These are phyloP conservation scores for Dendroctonus valens DNA, from an alignment of 1,140 invertebrate species.

Conservation along the genomic window DNA sequence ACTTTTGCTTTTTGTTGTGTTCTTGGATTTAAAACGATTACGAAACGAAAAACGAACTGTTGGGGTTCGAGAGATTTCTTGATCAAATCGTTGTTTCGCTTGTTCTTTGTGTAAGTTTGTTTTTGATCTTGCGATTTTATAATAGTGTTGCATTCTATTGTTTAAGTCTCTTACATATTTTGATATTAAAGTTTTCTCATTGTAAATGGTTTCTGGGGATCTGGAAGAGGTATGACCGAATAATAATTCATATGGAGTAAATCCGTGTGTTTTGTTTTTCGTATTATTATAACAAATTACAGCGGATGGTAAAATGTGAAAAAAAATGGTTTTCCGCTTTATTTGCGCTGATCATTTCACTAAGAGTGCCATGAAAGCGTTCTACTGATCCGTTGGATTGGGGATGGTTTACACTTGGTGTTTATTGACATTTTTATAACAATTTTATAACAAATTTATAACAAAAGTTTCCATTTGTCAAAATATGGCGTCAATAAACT, in stretches of 20 bases:
- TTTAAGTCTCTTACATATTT: no score
- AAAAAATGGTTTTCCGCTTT: constrained; percentile 21
- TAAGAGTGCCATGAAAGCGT: constrained; percentile 34
- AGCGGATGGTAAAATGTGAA: constrained; percentile 27
- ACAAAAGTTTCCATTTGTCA: no score
- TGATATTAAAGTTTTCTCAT: constrained; percentile 18
- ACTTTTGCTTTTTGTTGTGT: constrained; percentile 16
- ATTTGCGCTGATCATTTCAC: constrained; percentile 30
- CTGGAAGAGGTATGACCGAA: constrained; percentile 27
- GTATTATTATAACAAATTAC: constrained; percentile 34
- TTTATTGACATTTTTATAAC: no score
- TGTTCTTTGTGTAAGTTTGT: no score
- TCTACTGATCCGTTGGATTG: constrained; percentile 34
- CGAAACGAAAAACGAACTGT: no score
- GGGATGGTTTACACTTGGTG: constrained; percentile 11
- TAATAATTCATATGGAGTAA: constrained; percentile 33
- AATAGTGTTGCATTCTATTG: no score
- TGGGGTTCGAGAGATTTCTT: constrained; percentile 19
- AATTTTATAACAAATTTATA: no score
- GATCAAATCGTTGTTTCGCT: no score
- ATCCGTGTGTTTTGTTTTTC: constrained; percentile 32
- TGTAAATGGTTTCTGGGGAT: constrained; percentile 26
- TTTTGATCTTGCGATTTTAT: no score
- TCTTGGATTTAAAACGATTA: constrained; percentile 3
- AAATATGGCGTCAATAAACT: no score